Conservation (phyloP, 53 echinoderm and acorn worm genomes). For the Zoroaster sp. region DNA sequence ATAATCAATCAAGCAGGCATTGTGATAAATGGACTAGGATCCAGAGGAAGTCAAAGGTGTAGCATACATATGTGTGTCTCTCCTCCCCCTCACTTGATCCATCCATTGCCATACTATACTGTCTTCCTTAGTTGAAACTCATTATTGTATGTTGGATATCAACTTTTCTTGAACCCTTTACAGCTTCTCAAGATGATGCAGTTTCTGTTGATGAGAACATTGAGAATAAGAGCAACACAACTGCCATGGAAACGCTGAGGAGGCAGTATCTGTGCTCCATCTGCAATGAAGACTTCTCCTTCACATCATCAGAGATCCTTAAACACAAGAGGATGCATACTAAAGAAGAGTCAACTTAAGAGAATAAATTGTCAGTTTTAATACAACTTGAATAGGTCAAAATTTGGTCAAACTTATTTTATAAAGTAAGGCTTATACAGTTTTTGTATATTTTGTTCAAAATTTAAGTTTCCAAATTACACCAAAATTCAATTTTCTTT, state of each 20-base stretch:
- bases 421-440: too few species aligned
- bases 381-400: too few species aligned
- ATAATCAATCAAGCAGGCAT: too few species aligned
- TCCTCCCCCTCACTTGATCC: neutral
- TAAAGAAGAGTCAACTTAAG: neutral
- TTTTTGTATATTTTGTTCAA: too few species aligned
- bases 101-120: neutral
- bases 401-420: too few species aligned
- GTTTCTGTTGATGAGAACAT: neutral
- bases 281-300: constrained; percentile 78
- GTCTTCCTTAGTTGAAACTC: too few species aligned
- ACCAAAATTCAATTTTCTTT: too few species aligned
- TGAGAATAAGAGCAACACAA: neutral
- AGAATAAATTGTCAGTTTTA: neutral
- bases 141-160: neutral
- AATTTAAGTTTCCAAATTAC: too few species aligned
- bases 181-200: constrained; percentile 22
- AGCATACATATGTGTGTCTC: too few species aligned
- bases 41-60: too few species aligned
- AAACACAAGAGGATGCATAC: neutral
- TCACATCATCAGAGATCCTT: constrained; percentile 46
- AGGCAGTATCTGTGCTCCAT: constrained; percentile 72
- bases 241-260: constrained; percentile 60
- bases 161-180: neutral
- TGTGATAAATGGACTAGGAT: too few species aligned